Evolutionary conservation across 2,888 invertebrate genomes (phyloP).

Genomic region (Suillia variegata): DNA sequence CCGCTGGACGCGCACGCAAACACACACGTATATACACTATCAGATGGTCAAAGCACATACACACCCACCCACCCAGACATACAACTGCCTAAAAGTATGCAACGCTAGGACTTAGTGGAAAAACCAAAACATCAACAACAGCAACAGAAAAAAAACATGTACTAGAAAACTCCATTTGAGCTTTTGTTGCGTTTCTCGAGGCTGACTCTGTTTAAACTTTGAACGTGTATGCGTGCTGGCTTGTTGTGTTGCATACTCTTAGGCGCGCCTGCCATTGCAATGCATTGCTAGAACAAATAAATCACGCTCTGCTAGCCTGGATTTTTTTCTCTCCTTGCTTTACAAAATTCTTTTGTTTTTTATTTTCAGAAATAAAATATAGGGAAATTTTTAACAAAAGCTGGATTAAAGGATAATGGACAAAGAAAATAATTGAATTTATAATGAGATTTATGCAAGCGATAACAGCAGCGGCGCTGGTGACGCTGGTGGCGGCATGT

Average conservation of each 20-base stretch:
- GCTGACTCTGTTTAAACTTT: too few species aligned
- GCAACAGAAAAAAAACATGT: not conserved
- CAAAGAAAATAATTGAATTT: slow-evolving; percentile 5
- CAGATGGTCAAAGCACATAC: too few species aligned
- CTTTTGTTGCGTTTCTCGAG: not conserved
- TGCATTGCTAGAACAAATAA: slow-evolving; percentile 6
- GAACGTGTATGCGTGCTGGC: not conserved
- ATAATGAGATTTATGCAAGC: slow-evolving; percentile 3
- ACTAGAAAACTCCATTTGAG: not conserved
- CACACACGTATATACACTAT: slow-evolving; percentile 40
- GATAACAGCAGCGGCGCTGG: not conserved
- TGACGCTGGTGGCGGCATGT: too few species aligned
- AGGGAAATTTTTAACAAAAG: too few species aligned
- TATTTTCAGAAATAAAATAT: too few species aligned
- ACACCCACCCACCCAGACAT: too few species aligned
- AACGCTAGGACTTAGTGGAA: slow-evolving; percentile 19
- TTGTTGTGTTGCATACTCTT: not conserved
- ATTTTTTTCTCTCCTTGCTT: too few species aligned
- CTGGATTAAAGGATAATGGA: not conserved
- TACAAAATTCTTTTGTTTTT: too few species aligned
- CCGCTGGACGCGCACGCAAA: slow-evolving; percentile 36
- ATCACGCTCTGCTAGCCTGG: too few species aligned
- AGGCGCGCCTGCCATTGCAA: not conserved
- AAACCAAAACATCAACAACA: too few species aligned
- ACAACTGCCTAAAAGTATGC: slow-evolving; percentile 46